Evolutionary conservation across 1,140 invertebrate genomes (phyloP).

Genomic region (Drosophila ironensis): DNA sequence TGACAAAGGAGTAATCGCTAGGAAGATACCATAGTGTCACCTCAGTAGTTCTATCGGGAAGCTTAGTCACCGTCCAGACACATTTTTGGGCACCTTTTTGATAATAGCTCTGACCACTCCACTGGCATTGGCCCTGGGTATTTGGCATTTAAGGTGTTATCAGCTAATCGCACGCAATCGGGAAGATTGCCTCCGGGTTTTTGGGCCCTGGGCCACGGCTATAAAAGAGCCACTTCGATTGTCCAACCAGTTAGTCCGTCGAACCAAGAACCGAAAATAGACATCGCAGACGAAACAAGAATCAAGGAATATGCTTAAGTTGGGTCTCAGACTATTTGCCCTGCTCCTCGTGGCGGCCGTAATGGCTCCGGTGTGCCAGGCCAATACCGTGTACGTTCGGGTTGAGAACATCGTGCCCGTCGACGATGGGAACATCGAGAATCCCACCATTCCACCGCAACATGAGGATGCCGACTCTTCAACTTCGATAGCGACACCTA

Average conservation of each 20-base stretch:
- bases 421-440: conserved; percentile 62
- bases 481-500: not conserved
- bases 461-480: conserved; percentile 15
- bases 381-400: conserved; percentile 17
- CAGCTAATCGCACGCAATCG: conserved; percentile 40
- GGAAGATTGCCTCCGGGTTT: conserved; percentile 20
- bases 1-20: too few species aligned
- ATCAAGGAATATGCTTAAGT: conserved; percentile 15
- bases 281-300: not conserved
- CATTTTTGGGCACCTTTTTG: conserved; percentile 4
- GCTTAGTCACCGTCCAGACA: conserved; percentile 18
- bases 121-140: not conserved
- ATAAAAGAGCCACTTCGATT: conserved; percentile 54
- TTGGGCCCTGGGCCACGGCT: conserved; percentile 22
- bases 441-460: conserved; percentile 52
- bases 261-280: conserved; percentile 31
- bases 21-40: too few species aligned
- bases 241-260: conserved; percentile 65
- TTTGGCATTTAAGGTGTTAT: conserved; percentile 1
- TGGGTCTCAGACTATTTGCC: not conserved
- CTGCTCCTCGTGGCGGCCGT: conserved; percentile 14
- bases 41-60: conserved; percentile 5
- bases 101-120: not conserved
- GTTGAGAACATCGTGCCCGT: not conserved
- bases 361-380: not conserved